These are phyloP conservation scores for Nannobrachium achirus DNA, from an alignment of 2,113 vertebrate species.

Conservation along the genomic window DNA sequence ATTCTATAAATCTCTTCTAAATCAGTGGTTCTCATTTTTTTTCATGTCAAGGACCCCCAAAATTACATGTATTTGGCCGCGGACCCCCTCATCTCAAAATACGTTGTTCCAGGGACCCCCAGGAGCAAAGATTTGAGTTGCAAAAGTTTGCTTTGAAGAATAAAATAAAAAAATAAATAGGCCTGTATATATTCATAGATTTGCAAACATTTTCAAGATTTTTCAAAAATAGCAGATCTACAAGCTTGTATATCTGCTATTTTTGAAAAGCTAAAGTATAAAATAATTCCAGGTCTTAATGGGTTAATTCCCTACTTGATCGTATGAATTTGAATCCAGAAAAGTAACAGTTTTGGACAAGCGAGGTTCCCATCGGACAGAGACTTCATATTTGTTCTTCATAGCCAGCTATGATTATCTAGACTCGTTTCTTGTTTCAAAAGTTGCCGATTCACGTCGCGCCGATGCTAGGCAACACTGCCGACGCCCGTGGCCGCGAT, in stretches of 20 bases:
- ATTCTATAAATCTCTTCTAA: too few relatives aligned
- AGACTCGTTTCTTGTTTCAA: neutral
- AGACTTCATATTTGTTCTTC: constrained; percentile 1
- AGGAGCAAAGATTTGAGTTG: too few relatives aligned
- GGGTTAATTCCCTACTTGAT: too few relatives aligned
- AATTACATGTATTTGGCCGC: too few relatives aligned
- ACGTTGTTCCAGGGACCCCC: too few relatives aligned
- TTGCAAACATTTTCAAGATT: neutral
- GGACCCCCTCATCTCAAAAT: too few relatives aligned
- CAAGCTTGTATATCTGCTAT: neutral
- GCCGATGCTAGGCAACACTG: neutral
- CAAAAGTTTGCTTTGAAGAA: neutral
- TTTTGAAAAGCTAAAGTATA: neutral
- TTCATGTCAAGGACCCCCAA: too few relatives aligned
- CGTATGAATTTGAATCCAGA: neutral
- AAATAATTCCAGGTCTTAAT: neutral
- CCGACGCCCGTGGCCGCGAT: constrained; percentile 24
- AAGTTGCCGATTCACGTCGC: neutral
- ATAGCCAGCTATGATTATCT: constrained; percentile 28
- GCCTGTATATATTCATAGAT: too few relatives aligned
- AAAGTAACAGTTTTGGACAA: neutral
- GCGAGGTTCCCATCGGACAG: neutral
- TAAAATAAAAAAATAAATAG: too few relatives aligned
- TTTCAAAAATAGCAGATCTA: constrained; percentile 11
- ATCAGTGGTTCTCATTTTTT: too few relatives aligned